Evolutionary conservation across 2,888 invertebrate genomes (phyloP), one percentile per base, ranked within the genome.

Genomic region (Mactromeris polynyma): DNA sequence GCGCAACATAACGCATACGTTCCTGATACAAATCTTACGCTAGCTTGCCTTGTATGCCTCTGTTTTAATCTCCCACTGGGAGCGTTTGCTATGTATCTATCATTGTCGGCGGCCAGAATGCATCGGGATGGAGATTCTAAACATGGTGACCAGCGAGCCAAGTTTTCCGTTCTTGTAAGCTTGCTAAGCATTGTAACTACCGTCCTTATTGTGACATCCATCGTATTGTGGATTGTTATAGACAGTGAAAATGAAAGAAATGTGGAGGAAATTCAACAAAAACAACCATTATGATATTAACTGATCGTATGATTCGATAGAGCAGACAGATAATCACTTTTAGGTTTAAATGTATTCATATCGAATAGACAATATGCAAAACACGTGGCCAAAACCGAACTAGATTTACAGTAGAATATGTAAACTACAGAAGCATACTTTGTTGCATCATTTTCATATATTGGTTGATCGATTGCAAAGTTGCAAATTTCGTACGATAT

Each of bases 61-160:
- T 94, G 94, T 87, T 94, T 94, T 79, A 94, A 94, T 78, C 82
- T 93, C 2, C 93, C 94, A 0, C 81, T 94, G 2, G 2, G 94
- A 31, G 90, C 87, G 2, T 42, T 93, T 4, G 94, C 94, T 11
- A 93, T 94, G 85, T 94, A 93, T 83, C 86, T 91, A 33, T 94
- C 94, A 0, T 83, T 93, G 51, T 90, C 93, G n/a, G 94, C 94
- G 2, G 92, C 94, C 17, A 88, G 87, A 36, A 85, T 93, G 36
- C 94, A 93, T 79, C 69, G 93, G 17, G 94, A 93, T 42, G 94
- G 94, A 3, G 73, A 93, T 33, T 82, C 78, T 6, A 90, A 89
- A 31, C 80, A 69, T 17, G 94, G 94, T 2, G 92, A 92, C 26
- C 82, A 80, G 77, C 87, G 91, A 26, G 93, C 94, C 4, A 88